Evolutionary conservation across 2,797 vertebrate genomes (phyloP).

Genomic region (Telmatherina bonti): DNA sequence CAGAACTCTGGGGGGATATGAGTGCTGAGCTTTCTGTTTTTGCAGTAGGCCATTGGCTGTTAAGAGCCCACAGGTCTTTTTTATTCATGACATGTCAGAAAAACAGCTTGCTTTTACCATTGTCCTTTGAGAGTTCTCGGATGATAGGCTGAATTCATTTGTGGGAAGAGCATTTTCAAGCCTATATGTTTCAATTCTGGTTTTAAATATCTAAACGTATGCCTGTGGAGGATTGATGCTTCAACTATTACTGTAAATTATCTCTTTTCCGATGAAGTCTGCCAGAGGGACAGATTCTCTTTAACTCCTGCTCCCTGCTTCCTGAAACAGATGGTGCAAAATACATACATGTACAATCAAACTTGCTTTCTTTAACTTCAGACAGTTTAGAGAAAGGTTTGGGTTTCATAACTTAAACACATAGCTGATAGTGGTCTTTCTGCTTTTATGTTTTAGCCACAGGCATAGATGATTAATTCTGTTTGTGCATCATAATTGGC

Average conservation of each 20-base stretch:
- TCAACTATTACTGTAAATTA: constrained; percentile 53
- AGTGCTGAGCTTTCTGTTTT: constrained; percentile 74
- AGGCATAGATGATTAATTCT: constrained; percentile 37
- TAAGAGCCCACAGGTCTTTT: constrained; percentile 58
- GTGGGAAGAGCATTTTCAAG: constrained; percentile 37
- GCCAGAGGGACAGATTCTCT: constrained; percentile 32
- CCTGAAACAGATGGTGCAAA: constrained; percentile 23
- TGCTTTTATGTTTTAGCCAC: constrained; percentile 3
- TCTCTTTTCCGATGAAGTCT: constrained; percentile 26
- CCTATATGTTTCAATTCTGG: constrained; percentile 49
- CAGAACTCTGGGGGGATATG: constrained; percentile 66
- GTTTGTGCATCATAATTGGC: constrained; percentile 47
- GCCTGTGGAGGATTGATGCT: constrained; percentile 33
- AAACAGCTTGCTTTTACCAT: constrained; percentile 58
- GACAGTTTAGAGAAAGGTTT: neutral
- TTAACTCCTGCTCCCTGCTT: constrained; percentile 19
- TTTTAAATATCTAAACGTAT: constrained; percentile 51
- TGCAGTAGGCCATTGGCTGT: constrained; percentile 57
- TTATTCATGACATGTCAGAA: constrained; percentile 73
- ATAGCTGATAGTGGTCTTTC: neutral
- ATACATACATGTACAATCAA: constrained; percentile 9
- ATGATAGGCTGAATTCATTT: constrained; percentile 67
- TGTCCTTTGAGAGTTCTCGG: constrained; percentile 60
- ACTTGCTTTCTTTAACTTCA: neutral
- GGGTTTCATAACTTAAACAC: neutral